A percentile compares a stretch with the other conserved stretches of the same genome.
Evolutionary conservation across 2,888 invertebrate genomes (phyloP).

Genomic region (Andrena bicolor): DNA sequence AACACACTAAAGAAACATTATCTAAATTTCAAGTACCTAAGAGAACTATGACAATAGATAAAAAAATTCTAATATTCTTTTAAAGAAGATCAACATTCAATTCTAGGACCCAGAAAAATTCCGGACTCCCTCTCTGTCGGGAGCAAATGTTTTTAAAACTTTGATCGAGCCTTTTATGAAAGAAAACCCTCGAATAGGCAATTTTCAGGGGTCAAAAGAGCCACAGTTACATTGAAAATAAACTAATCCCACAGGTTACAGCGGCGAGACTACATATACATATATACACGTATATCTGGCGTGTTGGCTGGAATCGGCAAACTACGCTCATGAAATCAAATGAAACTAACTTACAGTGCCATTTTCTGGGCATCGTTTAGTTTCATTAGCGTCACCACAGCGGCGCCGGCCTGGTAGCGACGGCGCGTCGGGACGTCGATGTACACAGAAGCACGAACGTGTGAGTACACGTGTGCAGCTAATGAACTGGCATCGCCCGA

Average conservation of each 20-base stretch:
- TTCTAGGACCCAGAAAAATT: background rate
- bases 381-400: constrained; percentile 78
- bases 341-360: constrained; percentile 78
- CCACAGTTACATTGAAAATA: background rate
- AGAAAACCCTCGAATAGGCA: background rate
- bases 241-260: background rate
- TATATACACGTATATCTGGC: constrained; percentile 6
- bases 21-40: background rate
- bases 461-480: constrained; percentile 74
- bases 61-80: background rate
- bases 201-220: background rate
- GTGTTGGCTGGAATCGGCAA: constrained; percentile 55
- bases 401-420: constrained; percentile 68
- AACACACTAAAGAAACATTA: background rate
- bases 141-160: no score
- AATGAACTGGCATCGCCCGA: constrained; percentile 83
- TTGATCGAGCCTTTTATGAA: background rate
- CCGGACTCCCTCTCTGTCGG: no score
- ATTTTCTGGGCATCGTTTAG: constrained; percentile 78
- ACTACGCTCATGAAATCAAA: constrained; percentile 80
- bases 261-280: no score
- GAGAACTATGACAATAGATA: background rate
- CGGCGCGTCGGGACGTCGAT: constrained; percentile 54
- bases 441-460: constrained; percentile 28
- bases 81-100: background rate